phyloP scores from a whole-genome alignment of 2,797 vertebrate genomes.

The Etheostoma perlongum region DNA sequence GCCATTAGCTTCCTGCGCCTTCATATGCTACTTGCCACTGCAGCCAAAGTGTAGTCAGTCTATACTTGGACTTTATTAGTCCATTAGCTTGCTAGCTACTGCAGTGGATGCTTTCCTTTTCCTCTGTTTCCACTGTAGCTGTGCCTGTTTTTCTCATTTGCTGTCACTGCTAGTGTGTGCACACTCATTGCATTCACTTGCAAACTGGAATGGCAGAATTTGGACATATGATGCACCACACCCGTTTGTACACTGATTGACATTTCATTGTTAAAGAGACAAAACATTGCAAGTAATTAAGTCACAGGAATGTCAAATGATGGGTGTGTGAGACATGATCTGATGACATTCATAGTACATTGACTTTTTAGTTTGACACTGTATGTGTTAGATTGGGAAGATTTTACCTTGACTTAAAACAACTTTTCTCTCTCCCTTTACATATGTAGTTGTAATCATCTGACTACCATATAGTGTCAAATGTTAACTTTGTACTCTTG shows the following conservation, averaged over 20 bases:
- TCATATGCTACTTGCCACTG: slow-evolving; percentile 65
- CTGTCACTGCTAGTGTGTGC: slow-evolving; percentile 30
- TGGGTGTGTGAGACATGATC: slow-evolving; percentile 35
- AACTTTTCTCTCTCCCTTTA: background rate
- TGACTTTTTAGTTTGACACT: slow-evolving; percentile 6
- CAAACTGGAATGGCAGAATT: slow-evolving; percentile 63
- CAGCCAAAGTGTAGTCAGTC: slow-evolving; percentile 60
- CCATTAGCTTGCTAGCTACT: slow-evolving; percentile 68
- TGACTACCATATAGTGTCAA: background rate
- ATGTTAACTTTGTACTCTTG: slow-evolving; percentile 8
- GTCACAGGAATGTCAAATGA: slow-evolving; percentile 29
- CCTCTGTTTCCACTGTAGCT: slow-evolving; percentile 38
- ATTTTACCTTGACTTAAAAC: background rate
- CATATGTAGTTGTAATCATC: background rate
- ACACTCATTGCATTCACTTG: slow-evolving; percentile 36
- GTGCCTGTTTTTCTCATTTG: slow-evolving; percentile 71
- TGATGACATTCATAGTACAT: slow-evolving; percentile 9
- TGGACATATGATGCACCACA: slow-evolving; percentile 62
- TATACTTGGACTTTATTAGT: slow-evolving; percentile 84
- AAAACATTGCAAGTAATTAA: slow-evolving; percentile 37
- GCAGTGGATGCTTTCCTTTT: slow-evolving; percentile 36
- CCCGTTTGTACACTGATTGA: slow-evolving; percentile 59
- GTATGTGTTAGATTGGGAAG: background rate
- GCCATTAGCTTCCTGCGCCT: slow-evolving; percentile 75
- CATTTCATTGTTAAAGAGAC: slow-evolving; percentile 45